Evolutionary conservation across 2,797 vertebrate species (phyloP), one percentile per base, ranked within the genome.

Genomic region (Bovichtus diacanthus): DNA sequence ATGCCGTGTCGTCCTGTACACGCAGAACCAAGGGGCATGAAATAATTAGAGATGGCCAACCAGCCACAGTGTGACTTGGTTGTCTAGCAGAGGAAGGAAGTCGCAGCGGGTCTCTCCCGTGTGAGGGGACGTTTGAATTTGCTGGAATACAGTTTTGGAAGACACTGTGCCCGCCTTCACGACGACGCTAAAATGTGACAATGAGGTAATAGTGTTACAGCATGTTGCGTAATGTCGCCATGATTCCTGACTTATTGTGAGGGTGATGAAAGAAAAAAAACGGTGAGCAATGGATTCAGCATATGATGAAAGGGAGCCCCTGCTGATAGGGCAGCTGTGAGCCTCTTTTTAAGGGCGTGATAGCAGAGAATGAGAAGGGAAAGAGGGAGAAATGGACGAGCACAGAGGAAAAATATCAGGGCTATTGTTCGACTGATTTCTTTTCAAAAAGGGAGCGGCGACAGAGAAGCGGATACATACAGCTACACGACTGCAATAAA

Each of bases 11-110:
- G 93, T 95, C 95, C 95, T 92, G 90, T 92, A 95, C 95, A 88
- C 34, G 90, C 93, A 96, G 95, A 97, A 98, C 97, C 96, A 97
- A 96, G 96, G 96, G 98, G 97, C 97, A 98, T 97, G 95, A 99
- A 98, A 98, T 99, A 99, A 99, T 99, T 98, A 98, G 96, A 96
- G 95, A 97, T 96, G 96, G 95, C 96, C 95, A 89, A 96, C 90
- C 96, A 96, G 95, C 95, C 95, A 92, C 96, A 95, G 96, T 95
- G 88, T 82, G 76, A 81, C 85, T 84, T 1, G 78, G 72, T 69
- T 70, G 70, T 87, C 83, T 88, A 82, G 83, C 84, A 76, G 59
- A 60, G 73, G 70, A 66, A 87, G 83, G 81, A 87, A 85, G 86
- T 87, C 83, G 82, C 84, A 75, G 84, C 0, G 53, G 63, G 81